phyloP scores from a whole-genome alignment of 2,797 vertebrate genomes.

The Apogon hyalosoma region DNA sequence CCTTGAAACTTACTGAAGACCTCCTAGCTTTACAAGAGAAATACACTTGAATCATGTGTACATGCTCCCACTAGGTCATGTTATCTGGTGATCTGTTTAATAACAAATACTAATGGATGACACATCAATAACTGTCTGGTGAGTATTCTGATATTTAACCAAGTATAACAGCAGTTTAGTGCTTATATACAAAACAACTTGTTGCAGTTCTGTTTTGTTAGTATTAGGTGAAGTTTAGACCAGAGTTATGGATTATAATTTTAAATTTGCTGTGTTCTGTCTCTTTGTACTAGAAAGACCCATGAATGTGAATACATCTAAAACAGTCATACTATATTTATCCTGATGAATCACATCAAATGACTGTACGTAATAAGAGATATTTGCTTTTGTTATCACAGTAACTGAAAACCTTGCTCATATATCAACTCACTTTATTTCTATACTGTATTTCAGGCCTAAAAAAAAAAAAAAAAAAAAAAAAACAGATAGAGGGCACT shows the following conservation, averaged over 20 bases:
- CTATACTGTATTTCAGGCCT: not conserved
- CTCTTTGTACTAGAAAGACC: not conserved
- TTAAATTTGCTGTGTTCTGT: too few relatives aligned
- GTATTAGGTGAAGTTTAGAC: too few relatives aligned
- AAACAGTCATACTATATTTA: not conserved
- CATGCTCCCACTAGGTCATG: slow-evolving; percentile 56
- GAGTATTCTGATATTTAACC: slow-evolving; percentile 44
- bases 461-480: too few relatives aligned
- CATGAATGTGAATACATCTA: not conserved
- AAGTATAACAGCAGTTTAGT: slow-evolving; percentile 18
- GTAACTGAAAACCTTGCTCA: not conserved
- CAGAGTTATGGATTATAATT: too few relatives aligned
- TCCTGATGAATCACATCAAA: slow-evolving; percentile 4
- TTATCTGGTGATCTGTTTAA: slow-evolving; percentile 56
- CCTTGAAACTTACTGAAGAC: slow-evolving; percentile 31
- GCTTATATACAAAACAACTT: slow-evolving; percentile 2
- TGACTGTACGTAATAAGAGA: slow-evolving; percentile 6
- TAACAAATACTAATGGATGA: slow-evolving; percentile 65
- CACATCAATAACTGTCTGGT: slow-evolving; percentile 47
- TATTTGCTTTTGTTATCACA: slow-evolving; percentile 5
- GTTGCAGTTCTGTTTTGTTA: too few relatives aligned
- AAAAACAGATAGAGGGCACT: slow-evolving; percentile 58
- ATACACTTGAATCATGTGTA: slow-evolving; percentile 64
- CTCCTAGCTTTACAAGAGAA: slow-evolving; percentile 23
- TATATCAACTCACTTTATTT: slow-evolving; percentile 7